Evolutionary conservation across 2,888 invertebrate species (phyloP).

Genomic region (Ectropis crepuscularia): DNA sequence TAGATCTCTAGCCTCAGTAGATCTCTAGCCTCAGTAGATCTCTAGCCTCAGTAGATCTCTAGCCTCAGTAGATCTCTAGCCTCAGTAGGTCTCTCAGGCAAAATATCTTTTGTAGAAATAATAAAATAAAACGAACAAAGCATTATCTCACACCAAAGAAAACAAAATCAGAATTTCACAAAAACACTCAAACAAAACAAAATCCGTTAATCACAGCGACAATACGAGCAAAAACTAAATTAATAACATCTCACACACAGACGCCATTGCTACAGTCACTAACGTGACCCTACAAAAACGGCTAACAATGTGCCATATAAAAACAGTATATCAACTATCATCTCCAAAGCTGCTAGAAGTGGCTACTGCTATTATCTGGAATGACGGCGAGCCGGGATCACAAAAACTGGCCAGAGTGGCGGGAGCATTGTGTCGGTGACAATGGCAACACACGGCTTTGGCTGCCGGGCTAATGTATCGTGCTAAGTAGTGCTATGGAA

Average conservation of each 20-base stretch:
- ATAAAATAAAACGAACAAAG: background rate
- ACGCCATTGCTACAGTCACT: constrained; percentile 7
- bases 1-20: no score
- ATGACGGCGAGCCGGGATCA: constrained; percentile 37
- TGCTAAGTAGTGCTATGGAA: constrained; percentile 7
- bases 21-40: no score
- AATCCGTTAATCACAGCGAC: constrained; percentile 10
- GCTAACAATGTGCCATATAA: background rate
- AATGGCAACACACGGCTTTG: constrained; percentile 35
- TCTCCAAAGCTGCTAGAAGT: constrained; percentile 19
- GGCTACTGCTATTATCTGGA: constrained; percentile 26
- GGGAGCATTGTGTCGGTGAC: constrained; percentile 37
- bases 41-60: no score
- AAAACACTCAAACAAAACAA: constrained; percentile 3
- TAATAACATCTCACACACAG: constrained; percentile 14
- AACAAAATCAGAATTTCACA: constrained; percentile 1
- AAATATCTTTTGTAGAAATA: background rate
- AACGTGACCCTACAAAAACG: background rate
- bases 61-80: no score
- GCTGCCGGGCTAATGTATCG: constrained; percentile 15
- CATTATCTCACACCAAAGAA: background rate
- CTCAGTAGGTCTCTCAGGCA: no score
- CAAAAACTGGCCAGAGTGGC: constrained; percentile 35
- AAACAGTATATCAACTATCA: constrained; percentile 11
- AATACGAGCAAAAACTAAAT: constrained; percentile 13